Evolutionary conservation across 30 jellyfish, hydroid and myxozoan species (phyloP), one percentile per base, ranked within the genome.

Genomic region (Hydractinia echinata): DNA sequence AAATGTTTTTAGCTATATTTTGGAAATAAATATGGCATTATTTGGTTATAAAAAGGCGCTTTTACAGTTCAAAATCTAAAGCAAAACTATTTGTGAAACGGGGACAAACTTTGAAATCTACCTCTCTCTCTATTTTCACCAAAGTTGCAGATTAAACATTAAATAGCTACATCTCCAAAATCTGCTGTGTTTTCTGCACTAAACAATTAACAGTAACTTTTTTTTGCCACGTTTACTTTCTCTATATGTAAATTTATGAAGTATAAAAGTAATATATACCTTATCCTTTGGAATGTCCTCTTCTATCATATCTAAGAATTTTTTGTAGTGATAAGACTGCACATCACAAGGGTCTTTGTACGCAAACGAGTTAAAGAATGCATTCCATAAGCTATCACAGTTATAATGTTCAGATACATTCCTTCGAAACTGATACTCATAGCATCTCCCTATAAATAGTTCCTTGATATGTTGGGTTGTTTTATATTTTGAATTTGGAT

Each of bases 341-440:
- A 85, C 96, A 16, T 93, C 94, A 81, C 99, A 93, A 13, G 99
- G 99, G 19, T 89, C 92, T 84, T 87, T 87, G 73, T 53, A 93
- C 39, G 95, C 87, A 84, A 93, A 93, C 18, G 99, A 88, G 44
- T 93, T 69, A 55, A 53, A 52, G 70, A 93, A 93, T 21, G 70
- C 54, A 10, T 82, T 54, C 99, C 99, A 93, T 51, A 93, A 84
- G 52, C 67, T 76, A 18, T 72, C 92, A 74, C 99, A 93, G 76
- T 87, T 77, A 51, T 82, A 82, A 60, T 87, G 85, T 20, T 81
- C 74, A 51, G 92, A 79, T 72, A 93, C 50, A 66, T 90, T 90
- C 20, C 82, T 73, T 70, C 83, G 79, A 80, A 60, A 72, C 78
- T 87, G 96, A 66, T 93, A 93, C 55, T 93, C 95, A 90, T 95